Evolutionary conservation across 2,888 invertebrate genomes (phyloP).

Genomic region (Epirrhoe tristata): DNA sequence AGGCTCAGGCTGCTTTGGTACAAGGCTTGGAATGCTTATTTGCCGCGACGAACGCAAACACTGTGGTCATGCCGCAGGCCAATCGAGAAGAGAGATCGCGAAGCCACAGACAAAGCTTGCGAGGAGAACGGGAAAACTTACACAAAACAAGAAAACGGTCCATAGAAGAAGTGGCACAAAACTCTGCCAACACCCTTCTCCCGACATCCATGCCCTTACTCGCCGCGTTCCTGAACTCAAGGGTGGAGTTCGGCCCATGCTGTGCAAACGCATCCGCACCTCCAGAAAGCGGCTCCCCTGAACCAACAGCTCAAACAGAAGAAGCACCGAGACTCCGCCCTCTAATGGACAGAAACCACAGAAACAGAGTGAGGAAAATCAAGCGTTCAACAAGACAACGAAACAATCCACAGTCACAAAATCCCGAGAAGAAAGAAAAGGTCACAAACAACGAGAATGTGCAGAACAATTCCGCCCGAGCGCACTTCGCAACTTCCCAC

Average conservation of each 20-base stretch:
- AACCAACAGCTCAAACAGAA: constrained; percentile 62
- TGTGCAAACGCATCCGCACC: constrained; percentile 56
- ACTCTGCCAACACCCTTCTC: constrained; percentile 87
- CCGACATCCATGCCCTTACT: constrained; percentile 87
- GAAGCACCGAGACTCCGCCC: constrained; percentile 73
- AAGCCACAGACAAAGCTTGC: constrained; percentile 71
- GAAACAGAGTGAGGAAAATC: constrained; percentile 82
- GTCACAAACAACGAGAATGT: constrained; percentile 59
- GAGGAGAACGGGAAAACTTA: constrained; percentile 75
- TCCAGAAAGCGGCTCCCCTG: constrained; percentile 60
- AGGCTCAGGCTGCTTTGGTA: constrained; percentile 85
- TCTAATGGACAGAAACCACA: constrained; percentile 79
- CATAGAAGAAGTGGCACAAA: constrained; percentile 87
- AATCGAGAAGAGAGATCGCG: constrained; percentile 73
- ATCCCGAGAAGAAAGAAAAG: constrained; percentile 69
- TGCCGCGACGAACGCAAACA: constrained; percentile 80
- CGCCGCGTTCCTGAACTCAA: constrained; percentile 87
- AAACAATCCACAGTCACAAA: constrained; percentile 69
- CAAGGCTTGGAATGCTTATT: constrained; percentile 83
- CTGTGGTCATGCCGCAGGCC: constrained; percentile 78
- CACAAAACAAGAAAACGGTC: constrained; percentile 81
- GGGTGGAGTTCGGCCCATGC: constrained; percentile 83
- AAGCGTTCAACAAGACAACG: constrained; percentile 84
- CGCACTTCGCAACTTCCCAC: constrained; percentile 91
- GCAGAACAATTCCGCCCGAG: constrained; percentile 61